Evolutionary conservation across 2,888 invertebrate genomes (phyloP).

Genomic region (Pinctada fucata): DNA sequence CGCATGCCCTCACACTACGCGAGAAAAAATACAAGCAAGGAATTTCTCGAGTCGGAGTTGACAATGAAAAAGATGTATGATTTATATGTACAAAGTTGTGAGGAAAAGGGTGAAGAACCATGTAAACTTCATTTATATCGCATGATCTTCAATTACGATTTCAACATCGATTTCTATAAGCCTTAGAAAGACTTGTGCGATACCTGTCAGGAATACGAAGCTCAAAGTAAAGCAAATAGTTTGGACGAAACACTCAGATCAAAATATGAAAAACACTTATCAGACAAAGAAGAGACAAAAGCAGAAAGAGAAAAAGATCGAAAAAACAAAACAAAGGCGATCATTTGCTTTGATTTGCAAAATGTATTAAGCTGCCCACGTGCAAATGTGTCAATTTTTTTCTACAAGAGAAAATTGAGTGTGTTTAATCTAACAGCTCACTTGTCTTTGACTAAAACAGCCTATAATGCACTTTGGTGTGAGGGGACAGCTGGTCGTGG

Average conservation of each 20-base stretch:
- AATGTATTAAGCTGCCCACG: conserved; percentile 44
- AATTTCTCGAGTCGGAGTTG: conserved; percentile 36
- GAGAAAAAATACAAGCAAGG: conserved; percentile 23
- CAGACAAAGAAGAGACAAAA: conserved; percentile 34
- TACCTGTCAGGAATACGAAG: conserved; percentile 29
- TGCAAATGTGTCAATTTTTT: conserved; percentile 41
- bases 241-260: not conserved
- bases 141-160: conserved; percentile 27
- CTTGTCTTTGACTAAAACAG: conserved; percentile 37
- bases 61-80: conserved; percentile 35
- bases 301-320: conserved; percentile 37
- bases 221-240: conserved; percentile 1
- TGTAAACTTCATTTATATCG: conserved; percentile 24
- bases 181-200: conserved; percentile 15
- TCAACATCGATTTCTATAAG: conserved; percentile 19
- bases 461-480: conserved; percentile 40
- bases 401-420: conserved; percentile 44
- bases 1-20: conserved; percentile 36
- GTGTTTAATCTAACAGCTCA: conserved; percentile 45
- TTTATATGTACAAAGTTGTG: conserved; percentile 34
- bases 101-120: conserved; percentile 10
- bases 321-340: conserved; percentile 38
- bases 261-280: conserved; percentile 33
- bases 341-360: conserved; percentile 43
- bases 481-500: conserved; percentile 17